Conservation (phyloP, 2,113 vertebrate species). For the Crotophaga sulcirostris region DNA sequence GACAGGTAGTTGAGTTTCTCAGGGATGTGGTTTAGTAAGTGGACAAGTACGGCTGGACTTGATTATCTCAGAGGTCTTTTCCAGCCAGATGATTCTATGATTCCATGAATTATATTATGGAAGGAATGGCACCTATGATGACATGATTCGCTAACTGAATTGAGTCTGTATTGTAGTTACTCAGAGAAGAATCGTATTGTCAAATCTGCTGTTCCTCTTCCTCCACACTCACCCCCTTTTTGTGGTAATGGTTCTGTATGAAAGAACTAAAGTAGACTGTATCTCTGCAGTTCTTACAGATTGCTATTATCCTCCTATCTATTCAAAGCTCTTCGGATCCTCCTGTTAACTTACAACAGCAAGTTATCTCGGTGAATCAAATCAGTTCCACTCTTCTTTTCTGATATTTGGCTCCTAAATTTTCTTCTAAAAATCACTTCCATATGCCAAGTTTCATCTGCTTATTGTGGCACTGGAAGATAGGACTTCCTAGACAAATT, state of each 20-base stretch:
- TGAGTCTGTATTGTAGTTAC: background rate
- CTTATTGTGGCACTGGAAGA: background rate
- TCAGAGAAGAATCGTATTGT: background rate
- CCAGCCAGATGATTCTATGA: too few relatives aligned
- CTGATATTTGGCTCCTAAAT: background rate
- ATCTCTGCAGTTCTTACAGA: background rate
- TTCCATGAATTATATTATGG: background rate
- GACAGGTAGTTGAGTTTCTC: too few relatives aligned
- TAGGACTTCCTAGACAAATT: background rate
- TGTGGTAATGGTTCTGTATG: background rate
- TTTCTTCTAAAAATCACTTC: background rate
- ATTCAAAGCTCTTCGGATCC: background rate
- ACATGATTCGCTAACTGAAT: background rate
- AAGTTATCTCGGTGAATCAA: background rate
- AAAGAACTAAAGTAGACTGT: background rate
- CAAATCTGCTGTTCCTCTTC: background rate
- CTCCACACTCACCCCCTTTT: background rate
- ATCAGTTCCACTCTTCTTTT: background rate
- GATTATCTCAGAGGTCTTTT: too few relatives aligned
- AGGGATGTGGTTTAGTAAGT: too few relatives aligned
- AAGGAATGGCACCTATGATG: background rate
- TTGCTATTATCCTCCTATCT: background rate
- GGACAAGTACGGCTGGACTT: too few relatives aligned
- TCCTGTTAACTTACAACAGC: background rate
- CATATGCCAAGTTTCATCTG: background rate